Percentiles rank a stretch among this genome's conserved stretches.
Conservation (phyloP, 1,140 invertebrate genomes). For the Drosophila ogumai region DNA sequence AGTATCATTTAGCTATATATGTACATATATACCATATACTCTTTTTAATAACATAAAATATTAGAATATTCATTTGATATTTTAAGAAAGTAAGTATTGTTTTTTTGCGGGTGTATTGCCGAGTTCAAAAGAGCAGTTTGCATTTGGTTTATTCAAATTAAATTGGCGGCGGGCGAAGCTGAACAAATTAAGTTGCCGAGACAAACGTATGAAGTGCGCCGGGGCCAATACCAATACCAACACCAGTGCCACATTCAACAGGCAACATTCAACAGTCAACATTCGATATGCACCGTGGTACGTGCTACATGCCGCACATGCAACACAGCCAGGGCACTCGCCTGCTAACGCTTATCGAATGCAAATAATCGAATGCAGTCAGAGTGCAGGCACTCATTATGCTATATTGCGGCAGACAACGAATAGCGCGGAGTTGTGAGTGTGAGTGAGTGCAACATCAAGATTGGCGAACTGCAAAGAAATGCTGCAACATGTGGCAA, state of each 20-base stretch:
- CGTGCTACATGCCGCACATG: constrained; percentile 50
- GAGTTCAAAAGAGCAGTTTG: constrained; percentile 67
- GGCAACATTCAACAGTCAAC: neutral
- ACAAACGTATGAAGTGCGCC: constrained; percentile 39
- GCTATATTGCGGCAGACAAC: constrained; percentile 16
- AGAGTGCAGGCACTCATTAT: constrained; percentile 63
- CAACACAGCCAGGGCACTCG: constrained; percentile 19
- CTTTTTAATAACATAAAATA: neutral
- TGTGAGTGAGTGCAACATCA: constrained; percentile 65
- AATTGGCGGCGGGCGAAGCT: constrained; percentile 67
- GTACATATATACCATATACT: too few species aligned
- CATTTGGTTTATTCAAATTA: constrained; percentile 71
- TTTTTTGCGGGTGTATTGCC: neutral
- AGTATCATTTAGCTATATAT: too few species aligned
- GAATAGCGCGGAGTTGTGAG: constrained; percentile 20
- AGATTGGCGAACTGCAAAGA: constrained; percentile 71
- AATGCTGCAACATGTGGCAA: constrained; percentile 81
- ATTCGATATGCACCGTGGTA: constrained; percentile 7
- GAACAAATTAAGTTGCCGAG: constrained; percentile 78
- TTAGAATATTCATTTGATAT: neutral
- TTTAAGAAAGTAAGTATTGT: neutral
- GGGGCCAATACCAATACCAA: constrained; percentile 3
- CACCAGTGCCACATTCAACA: constrained; percentile 2
- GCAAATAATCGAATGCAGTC: constrained; percentile 66
- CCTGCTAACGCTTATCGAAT: constrained; percentile 67